Evolutionary conservation across 2,888 invertebrate genomes (phyloP), one percentile per base, ranked within the genome.

Genomic region (Eumacrocentrus americanus): DNA sequence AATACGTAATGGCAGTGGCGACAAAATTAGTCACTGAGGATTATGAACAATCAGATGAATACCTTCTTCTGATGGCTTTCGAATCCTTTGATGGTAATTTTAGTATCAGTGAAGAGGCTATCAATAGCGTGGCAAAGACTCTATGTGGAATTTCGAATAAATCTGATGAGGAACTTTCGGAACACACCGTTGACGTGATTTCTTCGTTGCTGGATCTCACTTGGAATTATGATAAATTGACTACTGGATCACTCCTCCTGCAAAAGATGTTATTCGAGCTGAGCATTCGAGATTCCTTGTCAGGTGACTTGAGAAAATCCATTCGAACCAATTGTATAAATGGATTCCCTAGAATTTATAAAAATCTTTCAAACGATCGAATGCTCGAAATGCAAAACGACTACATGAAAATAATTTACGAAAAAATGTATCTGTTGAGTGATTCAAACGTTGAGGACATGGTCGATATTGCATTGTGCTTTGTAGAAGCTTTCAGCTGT

Each of bases 1-100:
- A 78, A 18, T 80, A 82, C 61, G 70, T 86, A 18, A 67, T 82
- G 18, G 73, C 78, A 9, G 74, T 84, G 2, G 72, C 76, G 1
- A 69, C 67, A 46, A 69, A 74, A 56, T 56, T 77, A 9, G 65
- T 61, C 12, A 61, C 61, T 53, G 62, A 56, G 34, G 58, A 67
- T 29, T 59, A 62, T 2, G 68, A 62, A n/a, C 40, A 53, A 18
- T 16, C 40, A 22, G 38, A 57, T 23, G 60, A 69, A 46, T 66
- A 67, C 37, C 58, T 79, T 20, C 70, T 80, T 40, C 40, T 72
- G 14, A 59, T 73, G 22, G 75, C 74, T 7, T 77, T 79, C 29
- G 72, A 74, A 59, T 60, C 72, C 29, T 71, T 74, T 47, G 70
- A 79, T 66, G 82, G 81, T 72, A 82, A 82, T 62, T 70, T 83